These are phyloP conservation scores for Melanotaenia pygmaea DNA, from an alignment of 2,797 vertebrate genomes.

Conservation along the genomic window DNA sequence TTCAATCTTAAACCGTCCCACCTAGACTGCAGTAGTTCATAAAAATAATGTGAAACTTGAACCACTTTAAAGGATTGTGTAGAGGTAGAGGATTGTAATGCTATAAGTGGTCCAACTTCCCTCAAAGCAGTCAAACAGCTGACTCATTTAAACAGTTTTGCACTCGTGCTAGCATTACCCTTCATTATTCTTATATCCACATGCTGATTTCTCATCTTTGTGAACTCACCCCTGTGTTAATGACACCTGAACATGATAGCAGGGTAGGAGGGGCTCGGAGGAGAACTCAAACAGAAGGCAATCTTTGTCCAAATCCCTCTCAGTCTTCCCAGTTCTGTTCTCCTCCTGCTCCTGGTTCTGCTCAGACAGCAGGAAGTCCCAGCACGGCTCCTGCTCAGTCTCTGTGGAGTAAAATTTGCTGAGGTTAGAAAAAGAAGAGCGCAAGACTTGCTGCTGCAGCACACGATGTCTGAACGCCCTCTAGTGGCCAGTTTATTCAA, in stretches of 20 bases:
- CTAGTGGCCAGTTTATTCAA: conserved; percentile 64
- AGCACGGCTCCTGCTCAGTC: conserved; percentile 89
- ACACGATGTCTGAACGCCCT: conserved; percentile 43
- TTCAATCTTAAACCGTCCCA: neutral
- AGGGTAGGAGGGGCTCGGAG: conserved; percentile 92
- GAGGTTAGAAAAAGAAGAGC: conserved; percentile 34
- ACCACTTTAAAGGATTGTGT: no score
- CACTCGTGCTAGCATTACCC: neutral
- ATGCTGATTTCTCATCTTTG: neutral
- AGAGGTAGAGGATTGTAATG: no score
- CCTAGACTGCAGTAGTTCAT: neutral
- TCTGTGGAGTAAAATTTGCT: conserved; percentile 80
- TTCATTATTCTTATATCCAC: neutral
- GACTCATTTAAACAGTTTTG: neutral
- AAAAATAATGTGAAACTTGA: no score
- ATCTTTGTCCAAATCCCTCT: conserved; percentile 88
- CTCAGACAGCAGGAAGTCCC: conserved; percentile 91
- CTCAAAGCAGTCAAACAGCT: neutral
- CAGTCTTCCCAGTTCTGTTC: conserved; percentile 80
- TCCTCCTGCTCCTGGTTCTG: conserved; percentile 88
- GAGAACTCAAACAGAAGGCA: conserved; percentile 97
- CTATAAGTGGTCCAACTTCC: no score
- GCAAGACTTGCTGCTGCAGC: neutral
- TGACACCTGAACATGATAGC: conserved; percentile 95
- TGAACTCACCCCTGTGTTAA: conserved; percentile 92